Percentiles rank a stretch among this genome's conserved stretches.
These are phyloP conservation scores for Ephialtes manifestator DNA, from an alignment of 2,888 invertebrate genomes.

Conservation along the genomic window DNA sequence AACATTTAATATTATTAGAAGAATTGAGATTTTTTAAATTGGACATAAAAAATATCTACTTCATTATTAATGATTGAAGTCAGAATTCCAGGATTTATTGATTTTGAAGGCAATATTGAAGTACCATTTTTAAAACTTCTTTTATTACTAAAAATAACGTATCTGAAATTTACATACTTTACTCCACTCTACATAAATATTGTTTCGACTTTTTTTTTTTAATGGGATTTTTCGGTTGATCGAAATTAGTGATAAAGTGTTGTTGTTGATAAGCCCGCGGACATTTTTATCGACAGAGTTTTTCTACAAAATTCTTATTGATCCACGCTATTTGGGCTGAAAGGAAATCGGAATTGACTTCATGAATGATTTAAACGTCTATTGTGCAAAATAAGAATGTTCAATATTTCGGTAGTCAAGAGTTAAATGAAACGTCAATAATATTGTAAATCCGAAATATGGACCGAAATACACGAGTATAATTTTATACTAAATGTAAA, in stretches of 20 bases:
- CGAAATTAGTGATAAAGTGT: background rate
- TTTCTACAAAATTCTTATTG: slow-evolving; percentile 7
- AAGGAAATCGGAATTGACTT: background rate
- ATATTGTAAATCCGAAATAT: background rate
- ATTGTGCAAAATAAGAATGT: background rate
- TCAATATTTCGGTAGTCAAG: background rate
- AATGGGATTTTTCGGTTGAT: too few species aligned
- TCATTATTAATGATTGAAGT: background rate
- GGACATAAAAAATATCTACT: background rate
- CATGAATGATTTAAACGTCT: background rate
- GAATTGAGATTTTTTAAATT: background rate
- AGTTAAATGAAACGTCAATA: background rate
- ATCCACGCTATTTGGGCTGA: background rate
- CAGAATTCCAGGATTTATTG: background rate
- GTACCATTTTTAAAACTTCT: background rate
- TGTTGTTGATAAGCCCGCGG: background rate
- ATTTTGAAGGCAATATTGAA: background rate
- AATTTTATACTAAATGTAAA: too few species aligned
- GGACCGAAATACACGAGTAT: background rate
- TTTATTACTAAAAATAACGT: background rate
- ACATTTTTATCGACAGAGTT: background rate
- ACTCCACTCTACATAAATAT: too few species aligned
- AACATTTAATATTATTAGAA: background rate
- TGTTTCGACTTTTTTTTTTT: too few species aligned
- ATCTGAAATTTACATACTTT: too few species aligned